Evolutionary conservation across 2,888 invertebrate species (phyloP).

Genomic region (Chloroclysta siterata): DNA sequence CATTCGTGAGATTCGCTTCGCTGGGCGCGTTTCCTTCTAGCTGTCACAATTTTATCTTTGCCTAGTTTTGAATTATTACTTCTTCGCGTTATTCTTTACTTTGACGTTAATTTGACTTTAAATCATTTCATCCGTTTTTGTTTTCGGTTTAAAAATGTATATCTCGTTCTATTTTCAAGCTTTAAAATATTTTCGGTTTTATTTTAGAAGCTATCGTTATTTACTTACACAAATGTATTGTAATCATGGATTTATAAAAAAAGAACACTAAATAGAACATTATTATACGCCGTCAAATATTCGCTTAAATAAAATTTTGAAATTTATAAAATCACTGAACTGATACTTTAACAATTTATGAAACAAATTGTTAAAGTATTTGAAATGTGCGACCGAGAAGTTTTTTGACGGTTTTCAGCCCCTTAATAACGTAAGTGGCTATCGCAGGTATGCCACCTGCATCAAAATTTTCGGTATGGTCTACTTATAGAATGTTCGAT

Average conservation of each 20-base stretch:
- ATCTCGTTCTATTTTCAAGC: not conserved
- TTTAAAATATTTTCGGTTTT: not conserved
- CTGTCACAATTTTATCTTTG: conserved; percentile 72
- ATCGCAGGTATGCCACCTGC: not conserved
- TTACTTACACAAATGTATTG: not conserved
- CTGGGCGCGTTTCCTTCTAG: conserved; percentile 65
- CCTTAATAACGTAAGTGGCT: not conserved
- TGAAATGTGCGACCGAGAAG: no score
- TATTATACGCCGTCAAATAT: no score
- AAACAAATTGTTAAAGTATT: no score
- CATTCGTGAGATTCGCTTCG: conserved; percentile 68
- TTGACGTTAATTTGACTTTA: conserved; percentile 56
- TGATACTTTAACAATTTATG: no score
- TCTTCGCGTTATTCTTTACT: conserved; percentile 58
- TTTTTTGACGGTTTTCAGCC: no score
- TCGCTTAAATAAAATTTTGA: no score
- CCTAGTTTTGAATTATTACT: conserved; percentile 65
- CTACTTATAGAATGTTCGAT: conserved; percentile 32
- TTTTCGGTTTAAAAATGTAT: conserved; percentile 6
- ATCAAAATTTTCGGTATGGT: not conserved
- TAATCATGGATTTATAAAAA: no score
- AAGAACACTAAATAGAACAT: no score
- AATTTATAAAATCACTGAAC: no score
- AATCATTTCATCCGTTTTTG: conserved; percentile 30
- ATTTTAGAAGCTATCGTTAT: not conserved